These are phyloP conservation scores for Ophioninae sp. DNA, from an alignment of 2,888 invertebrate species.

Conservation along the genomic window DNA sequence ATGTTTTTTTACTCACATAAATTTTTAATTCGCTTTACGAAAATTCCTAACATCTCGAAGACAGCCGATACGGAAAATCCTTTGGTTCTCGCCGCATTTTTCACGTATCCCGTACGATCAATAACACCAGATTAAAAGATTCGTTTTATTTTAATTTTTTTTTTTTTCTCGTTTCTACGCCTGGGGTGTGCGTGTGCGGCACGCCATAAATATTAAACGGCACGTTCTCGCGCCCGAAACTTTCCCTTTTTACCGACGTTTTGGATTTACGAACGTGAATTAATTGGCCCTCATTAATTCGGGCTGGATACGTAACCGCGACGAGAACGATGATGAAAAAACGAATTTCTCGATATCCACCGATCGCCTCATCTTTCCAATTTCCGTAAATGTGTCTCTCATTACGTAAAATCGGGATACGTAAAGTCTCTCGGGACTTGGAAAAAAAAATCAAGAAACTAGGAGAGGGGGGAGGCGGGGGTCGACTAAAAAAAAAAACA, in stretches of 20 bases:
- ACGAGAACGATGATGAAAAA: not conserved
- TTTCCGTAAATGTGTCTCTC: slow-evolving; percentile 1
- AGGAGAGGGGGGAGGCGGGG: not conserved
- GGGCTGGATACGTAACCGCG: not conserved
- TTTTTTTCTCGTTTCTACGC: not conserved
- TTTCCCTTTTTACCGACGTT: slow-evolving; percentile 25
- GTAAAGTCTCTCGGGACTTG: not conserved
- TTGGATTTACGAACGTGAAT: not conserved
- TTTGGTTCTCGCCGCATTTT: too few species aligned
- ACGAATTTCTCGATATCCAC: slow-evolving; percentile 9
- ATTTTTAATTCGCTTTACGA: too few species aligned
- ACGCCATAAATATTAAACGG: slow-evolving; percentile 6
- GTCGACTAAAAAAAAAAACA: not conserved
- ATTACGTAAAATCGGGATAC: slow-evolving; percentile 28
- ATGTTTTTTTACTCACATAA: too few species aligned
- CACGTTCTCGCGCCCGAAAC: not conserved
- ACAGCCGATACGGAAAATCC: too few species aligned
- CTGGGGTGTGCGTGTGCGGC: not conserved
- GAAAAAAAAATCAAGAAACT: not conserved
- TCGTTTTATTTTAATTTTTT: not conserved
- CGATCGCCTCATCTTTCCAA: slow-evolving; percentile 18
- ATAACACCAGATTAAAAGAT: not conserved
- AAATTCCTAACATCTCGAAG: too few species aligned
- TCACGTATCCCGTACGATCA: too few species aligned
- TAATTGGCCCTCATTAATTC: slow-evolving; percentile 19